These are phyloP conservation scores for Dicycla oo DNA, from an alignment of 2,888 invertebrate genomes.

Conservation along the genomic window DNA sequence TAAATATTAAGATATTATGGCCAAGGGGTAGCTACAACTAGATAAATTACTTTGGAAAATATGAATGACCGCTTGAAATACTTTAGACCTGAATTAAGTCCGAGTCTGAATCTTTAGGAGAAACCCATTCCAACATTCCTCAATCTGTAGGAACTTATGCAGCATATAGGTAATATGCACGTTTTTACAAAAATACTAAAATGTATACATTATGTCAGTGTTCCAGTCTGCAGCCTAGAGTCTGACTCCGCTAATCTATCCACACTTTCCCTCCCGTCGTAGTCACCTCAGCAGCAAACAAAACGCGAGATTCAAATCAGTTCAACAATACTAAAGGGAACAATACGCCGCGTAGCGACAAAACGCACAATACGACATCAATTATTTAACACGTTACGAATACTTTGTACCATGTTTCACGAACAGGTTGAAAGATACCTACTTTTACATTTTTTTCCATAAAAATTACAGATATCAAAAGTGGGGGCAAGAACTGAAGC, in stretches of 20 bases:
- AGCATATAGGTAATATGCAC: background rate
- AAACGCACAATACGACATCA: constrained; percentile 64
- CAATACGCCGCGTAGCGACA: constrained; percentile 64
- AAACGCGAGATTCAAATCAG: constrained; percentile 68
- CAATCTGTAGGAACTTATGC: background rate
- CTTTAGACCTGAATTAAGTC: background rate
- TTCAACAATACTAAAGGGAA: constrained; percentile 66
- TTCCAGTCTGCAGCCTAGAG: too few relatives aligned
- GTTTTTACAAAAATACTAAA: background rate
- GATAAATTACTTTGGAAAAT: background rate
- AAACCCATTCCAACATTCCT: background rate
- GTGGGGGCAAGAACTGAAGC: background rate
- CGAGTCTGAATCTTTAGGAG: background rate
- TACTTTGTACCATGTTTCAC: constrained; percentile 29
- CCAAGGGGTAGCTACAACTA: background rate
- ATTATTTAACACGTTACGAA: constrained; percentile 64
- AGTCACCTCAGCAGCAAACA: constrained; percentile 57
- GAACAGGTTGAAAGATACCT: background rate
- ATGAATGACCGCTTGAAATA: too few relatives aligned
- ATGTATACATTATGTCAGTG: background rate
- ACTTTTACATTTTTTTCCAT: background rate
- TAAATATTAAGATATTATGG: background rate
- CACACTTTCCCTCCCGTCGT: constrained; percentile 8
- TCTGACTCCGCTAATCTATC: constrained; percentile 5
- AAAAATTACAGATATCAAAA: constrained; percentile 1